Evolutionary conservation across 2,113 vertebrate genomes (phyloP).

Genomic region (Hyperoodon ampullatus): DNA sequence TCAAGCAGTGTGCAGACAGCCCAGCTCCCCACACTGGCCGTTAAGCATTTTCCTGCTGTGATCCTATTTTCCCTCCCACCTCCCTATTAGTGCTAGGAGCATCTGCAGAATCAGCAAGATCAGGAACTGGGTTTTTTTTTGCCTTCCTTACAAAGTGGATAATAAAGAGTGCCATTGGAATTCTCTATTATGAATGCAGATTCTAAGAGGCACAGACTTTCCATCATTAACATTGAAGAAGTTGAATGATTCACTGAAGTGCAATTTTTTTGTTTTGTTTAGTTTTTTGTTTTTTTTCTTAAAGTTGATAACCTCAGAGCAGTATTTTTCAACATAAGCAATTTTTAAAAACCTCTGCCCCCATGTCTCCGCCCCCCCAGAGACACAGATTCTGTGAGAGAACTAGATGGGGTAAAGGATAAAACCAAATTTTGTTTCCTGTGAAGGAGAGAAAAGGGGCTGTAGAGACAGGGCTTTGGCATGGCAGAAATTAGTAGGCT

Average conservation of each 20-base stretch:
- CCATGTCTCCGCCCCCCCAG: background rate
- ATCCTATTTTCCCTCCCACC: background rate
- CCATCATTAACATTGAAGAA: background rate
- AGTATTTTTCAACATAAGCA: background rate
- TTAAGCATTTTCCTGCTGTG: background rate
- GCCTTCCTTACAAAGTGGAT: background rate
- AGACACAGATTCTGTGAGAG: background rate
- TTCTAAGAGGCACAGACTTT: background rate
- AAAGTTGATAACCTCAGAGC: background rate
- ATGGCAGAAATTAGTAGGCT: background rate
- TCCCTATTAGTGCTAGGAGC: background rate
- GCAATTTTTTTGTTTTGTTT: background rate
- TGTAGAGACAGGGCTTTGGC: background rate
- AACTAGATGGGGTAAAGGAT: background rate
- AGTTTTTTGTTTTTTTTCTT: background rate
- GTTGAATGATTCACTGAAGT: background rate
- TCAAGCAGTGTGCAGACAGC: background rate
- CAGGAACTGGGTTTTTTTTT: background rate
- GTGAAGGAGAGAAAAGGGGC: background rate
- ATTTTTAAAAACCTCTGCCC: background rate
- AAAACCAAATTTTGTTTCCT: background rate
- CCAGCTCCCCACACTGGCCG: background rate
- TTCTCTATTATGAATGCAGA: background rate
- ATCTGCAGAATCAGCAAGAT: background rate
- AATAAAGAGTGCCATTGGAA: rapidly evolving